Base-by-base conservation (phyloP, 2,113 vertebrate species). In the Trogon surrucura region DNA sequence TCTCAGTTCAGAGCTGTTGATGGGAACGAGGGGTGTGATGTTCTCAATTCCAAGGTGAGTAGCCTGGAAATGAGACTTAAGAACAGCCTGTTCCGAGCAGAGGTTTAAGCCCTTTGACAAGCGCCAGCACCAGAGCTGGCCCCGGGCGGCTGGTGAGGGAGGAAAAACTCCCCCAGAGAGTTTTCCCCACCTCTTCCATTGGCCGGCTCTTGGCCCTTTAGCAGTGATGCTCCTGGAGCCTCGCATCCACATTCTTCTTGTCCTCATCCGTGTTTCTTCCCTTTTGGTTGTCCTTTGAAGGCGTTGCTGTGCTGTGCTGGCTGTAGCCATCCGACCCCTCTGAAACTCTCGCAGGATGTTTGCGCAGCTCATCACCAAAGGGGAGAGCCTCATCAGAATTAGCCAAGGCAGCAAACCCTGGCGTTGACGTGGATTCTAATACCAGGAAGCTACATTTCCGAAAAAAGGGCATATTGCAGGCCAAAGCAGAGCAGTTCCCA, bases 1-100 rank as follows among this genome's bases (percentile, higher is more conserved):
- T n/a, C n/a, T n/a, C n/a, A n/a, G n/a, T n/a, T n/a, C n/a, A 65
- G 53, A 85, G 34, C 34, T 0, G 0, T 20, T 67, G 58, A 27
- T 67, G 57, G 16, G 32, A 85, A 56, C 64, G 18, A 67, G 36
- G 27, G 51, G 9, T 9, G 32, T 19, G 77, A 45, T 58, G 64
- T 48, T 77, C 56, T 89, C 50, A 41, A 13, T n/a, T 79, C 61
- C 61, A 45, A 60, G 23, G 58, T 9, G 25, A 87, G 21, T 27
- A 84, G 51, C 71, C 53, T 83, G 75, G 58, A 90, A 81, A 79
- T 1, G 25, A 47, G 79, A 56, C 48, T 65, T 41, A 72, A 56
- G 50, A 89, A 64, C 0, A 44, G 44, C 14, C 5, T 2, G 20
- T 64, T 29, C 45, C 23, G 66, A 70, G 34, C 22, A 91, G 44